Conservation (phyloP, 1,140 invertebrate species). For the Drosophila auraria region DNA sequence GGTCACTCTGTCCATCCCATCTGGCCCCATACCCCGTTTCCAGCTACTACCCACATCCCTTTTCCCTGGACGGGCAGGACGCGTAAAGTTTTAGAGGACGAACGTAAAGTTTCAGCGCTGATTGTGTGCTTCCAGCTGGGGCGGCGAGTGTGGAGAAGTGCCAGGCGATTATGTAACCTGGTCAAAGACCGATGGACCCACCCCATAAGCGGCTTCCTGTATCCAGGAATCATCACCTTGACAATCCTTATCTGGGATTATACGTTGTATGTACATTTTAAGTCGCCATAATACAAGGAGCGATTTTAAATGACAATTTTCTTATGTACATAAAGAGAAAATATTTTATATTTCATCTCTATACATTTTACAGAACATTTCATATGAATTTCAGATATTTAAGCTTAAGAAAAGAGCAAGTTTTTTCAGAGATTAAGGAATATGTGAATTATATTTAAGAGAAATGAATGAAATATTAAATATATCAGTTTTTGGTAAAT, state of each 20-base stretch:
- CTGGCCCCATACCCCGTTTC: constrained; percentile 14
- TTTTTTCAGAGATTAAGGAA: background rate
- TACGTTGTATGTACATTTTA: constrained; percentile 1
- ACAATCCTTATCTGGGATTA: constrained; percentile 12
- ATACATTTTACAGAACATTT: background rate
- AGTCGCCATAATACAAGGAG: background rate
- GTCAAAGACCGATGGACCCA: constrained; percentile 28
- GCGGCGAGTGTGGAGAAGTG: constrained; percentile 24
- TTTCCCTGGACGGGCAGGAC: constrained; percentile 37
- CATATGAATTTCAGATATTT: background rate
- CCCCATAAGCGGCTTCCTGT: background rate
- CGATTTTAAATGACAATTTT: background rate
- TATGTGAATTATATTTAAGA: background rate
- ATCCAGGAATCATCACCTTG: constrained; percentile 11
- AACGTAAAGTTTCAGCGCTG: constrained; percentile 75
- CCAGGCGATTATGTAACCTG: constrained; percentile 54
- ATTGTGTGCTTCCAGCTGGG: constrained; percentile 57
- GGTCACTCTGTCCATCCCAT: constrained; percentile 60
- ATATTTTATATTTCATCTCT: background rate
- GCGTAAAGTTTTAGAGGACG: constrained; percentile 77
- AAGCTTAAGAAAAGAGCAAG: background rate
- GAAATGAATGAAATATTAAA: background rate
- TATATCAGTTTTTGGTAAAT: background rate
- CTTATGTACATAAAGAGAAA: background rate
- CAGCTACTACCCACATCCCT: constrained; percentile 5